Evolutionary conservation across 1,140 invertebrate genomes (phyloP).

Genomic region (Tetraneura akinire): DNA sequence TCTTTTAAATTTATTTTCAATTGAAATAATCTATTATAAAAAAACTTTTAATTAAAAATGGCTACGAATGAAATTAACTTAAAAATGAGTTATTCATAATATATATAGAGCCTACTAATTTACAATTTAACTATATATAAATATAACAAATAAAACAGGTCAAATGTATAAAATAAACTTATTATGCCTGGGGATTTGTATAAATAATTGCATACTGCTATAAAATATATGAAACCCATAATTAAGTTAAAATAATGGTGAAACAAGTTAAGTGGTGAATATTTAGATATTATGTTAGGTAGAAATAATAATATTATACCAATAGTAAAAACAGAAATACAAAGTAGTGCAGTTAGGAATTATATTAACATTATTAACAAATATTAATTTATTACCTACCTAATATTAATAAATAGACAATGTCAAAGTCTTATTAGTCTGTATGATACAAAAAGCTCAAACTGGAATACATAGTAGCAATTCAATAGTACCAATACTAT

Average conservation of each 20-base stretch:
- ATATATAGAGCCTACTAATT: neutral
- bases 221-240: neutral
- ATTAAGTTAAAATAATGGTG: neutral
- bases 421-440: conserved; percentile 35
- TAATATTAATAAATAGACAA: conserved; percentile 22
- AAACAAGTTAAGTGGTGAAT: no score
- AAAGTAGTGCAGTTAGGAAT: neutral
- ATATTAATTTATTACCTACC: neutral
- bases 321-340: neutral
- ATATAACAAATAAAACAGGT: neutral
- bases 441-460: conserved; percentile 6
- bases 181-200: neutral
- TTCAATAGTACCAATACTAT: conserved; percentile 1
- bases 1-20: no score
- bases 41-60: neutral
- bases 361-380: neutral
- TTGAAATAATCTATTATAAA: neutral
- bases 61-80: no score
- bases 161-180: neutral
- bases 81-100: no score
- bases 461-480: conserved; percentile 22
- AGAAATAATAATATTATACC: no score
- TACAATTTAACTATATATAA: neutral
- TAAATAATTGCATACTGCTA: neutral
- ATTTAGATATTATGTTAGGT: no score